Evolutionary conservation across 2,888 invertebrate genomes (phyloP).

Genomic region (Gisinianus flammeolus): DNA sequence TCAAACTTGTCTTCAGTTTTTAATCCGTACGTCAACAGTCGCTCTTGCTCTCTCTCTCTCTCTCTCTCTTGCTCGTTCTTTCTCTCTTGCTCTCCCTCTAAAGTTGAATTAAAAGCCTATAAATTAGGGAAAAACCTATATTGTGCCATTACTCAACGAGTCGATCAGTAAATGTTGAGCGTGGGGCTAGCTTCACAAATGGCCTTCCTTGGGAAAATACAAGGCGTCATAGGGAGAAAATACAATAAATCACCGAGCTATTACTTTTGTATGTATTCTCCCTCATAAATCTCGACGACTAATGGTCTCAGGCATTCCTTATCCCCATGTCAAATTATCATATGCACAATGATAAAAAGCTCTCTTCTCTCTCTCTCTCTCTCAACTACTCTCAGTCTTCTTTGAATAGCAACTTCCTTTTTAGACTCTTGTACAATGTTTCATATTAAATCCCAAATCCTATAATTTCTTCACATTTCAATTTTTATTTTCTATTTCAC

Average conservation of each 20-base stretch:
- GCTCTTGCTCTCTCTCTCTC: neutral
- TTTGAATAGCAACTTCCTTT: neutral
- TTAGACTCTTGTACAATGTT: slow-evolving; percentile 9
- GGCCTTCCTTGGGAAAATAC: neutral
- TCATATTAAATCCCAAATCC: slow-evolving; percentile 23
- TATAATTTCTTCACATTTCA: slow-evolving; percentile 20
- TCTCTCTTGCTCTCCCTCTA: neutral
- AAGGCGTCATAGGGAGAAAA: slow-evolving; percentile 41
- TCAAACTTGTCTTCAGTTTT: slow-evolving; percentile 20
- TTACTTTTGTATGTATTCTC: slow-evolving; percentile 37
- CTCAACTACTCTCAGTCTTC: neutral
- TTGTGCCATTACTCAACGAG: slow-evolving; percentile 30
- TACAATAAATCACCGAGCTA: slow-evolving; percentile 42
- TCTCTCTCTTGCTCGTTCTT: neutral
- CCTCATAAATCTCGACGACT: slow-evolving; percentile 40
- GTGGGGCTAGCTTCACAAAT: neutral
- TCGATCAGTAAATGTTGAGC: slow-evolving; percentile 24
- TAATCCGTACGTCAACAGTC: slow-evolving; percentile 28
- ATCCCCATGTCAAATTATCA: slow-evolving; percentile 42
- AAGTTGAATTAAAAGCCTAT: slow-evolving; percentile 36
- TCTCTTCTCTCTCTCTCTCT: slow-evolving; percentile 2
- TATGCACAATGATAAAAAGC: slow-evolving; percentile 42
- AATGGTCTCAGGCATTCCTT: slow-evolving; percentile 41
- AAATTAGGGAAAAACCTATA: slow-evolving; percentile 32
- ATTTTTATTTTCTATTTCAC: slow-evolving; percentile 8